phyloP scores from a whole-genome alignment of 2,113 vertebrate genomes.

The Psilopsiagon aurifrons region DNA sequence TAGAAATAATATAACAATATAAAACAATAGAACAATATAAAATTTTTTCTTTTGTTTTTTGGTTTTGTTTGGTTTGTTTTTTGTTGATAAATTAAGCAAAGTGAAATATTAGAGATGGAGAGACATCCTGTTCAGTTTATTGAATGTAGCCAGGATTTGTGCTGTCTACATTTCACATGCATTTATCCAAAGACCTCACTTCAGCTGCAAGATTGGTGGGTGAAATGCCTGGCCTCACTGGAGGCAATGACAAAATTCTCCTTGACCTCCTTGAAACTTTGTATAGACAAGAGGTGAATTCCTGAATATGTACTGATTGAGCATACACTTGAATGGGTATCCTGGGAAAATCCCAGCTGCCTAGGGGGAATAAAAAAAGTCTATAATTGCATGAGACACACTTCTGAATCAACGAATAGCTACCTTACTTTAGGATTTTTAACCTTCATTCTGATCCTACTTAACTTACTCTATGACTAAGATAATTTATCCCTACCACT shows the following conservation, averaged over 20 bases:
- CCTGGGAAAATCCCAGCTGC: conserved; percentile 68
- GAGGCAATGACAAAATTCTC: conserved; percentile 63
- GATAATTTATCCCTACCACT: background rate
- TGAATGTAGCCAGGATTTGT: background rate
- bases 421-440: conserved; percentile 41
- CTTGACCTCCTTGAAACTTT: conserved; percentile 69
- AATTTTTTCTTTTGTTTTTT: background rate
- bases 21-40: background rate
- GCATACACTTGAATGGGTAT: conserved; percentile 62
- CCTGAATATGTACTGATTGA: conserved; percentile 68
- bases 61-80: background rate
- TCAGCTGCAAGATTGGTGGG: conserved; percentile 19
- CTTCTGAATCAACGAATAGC: conserved; percentile 48
- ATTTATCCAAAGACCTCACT: conserved; percentile 32
- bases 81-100: background rate
- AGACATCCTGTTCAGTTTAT: background rate
- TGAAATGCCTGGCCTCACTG: conserved; percentile 59
- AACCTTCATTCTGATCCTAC: conserved; percentile 5
- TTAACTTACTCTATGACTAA: background rate
- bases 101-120: background rate
- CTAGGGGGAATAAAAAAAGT: conserved; percentile 56
- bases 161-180: conserved; percentile 23
- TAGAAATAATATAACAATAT: background rate
- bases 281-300: conserved; percentile 69
- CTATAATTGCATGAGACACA: conserved; percentile 56